Percentiles rank a stretch among this genome's conserved stretches.
These are phyloP conservation scores for Pogonomyrmex californicus DNA, from an alignment of 1,140 invertebrate species.

Conservation along the genomic window DNA sequence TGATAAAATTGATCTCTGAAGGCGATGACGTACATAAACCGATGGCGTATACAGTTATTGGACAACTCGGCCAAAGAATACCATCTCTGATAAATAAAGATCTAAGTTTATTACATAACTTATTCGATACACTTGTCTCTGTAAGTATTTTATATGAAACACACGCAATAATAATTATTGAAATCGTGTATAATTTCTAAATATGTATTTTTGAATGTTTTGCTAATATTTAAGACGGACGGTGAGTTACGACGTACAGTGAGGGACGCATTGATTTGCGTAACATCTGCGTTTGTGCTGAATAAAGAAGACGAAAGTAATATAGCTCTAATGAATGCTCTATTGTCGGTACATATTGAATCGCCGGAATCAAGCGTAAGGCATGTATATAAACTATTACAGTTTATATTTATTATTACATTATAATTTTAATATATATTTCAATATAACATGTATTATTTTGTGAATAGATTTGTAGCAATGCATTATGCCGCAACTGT, in stretches of 20 bases:
- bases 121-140: slow-evolving; percentile 89
- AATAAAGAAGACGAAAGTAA: slow-evolving; percentile 80
- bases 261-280: slow-evolving; percentile 88
- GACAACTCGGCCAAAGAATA: slow-evolving; percentile 90
- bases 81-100: slow-evolving; percentile 91
- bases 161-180: neutral
- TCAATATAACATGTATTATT: slow-evolving; percentile 58
- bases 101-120: slow-evolving; percentile 89
- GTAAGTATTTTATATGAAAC: slow-evolving; percentile 81
- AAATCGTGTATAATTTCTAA: slow-evolving; percentile 39
- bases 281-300: slow-evolving; percentile 87
- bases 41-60: slow-evolving; percentile 92
- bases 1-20: slow-evolving; percentile 83
- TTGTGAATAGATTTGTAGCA: slow-evolving; percentile 90
- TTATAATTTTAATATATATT: slow-evolving; percentile 6
- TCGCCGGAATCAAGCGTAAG: slow-evolving; percentile 81
- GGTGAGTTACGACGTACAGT: slow-evolving; percentile 87
- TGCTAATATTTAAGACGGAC: slow-evolving; percentile 84
- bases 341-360: slow-evolving; percentile 85
- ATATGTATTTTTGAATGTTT: slow-evolving; percentile 2
- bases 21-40: slow-evolving; percentile 89
- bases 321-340: slow-evolving; percentile 87
- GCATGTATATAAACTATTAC: slow-evolving; percentile 72
- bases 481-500: slow-evolving; percentile 94
- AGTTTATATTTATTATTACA: slow-evolving; percentile 59